phyloP scores from a whole-genome alignment of 2,113 vertebrate species.

The Chrysemys picta region DNA sequence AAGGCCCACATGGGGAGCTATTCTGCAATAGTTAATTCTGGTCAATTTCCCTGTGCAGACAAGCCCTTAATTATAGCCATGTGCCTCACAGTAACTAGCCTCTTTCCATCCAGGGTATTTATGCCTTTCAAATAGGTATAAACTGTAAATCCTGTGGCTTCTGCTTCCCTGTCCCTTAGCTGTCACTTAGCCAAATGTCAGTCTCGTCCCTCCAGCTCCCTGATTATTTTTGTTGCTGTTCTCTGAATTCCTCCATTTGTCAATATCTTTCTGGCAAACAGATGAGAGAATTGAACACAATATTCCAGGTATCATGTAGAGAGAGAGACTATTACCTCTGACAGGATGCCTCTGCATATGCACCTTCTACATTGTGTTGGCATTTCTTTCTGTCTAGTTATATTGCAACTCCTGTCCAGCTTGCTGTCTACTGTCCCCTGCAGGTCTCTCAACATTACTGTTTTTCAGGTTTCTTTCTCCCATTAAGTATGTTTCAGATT shows the following conservation, averaged over 20 bases:
- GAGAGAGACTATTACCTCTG: not conserved
- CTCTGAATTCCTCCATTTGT: not conserved
- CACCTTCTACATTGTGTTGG: conserved; percentile 41
- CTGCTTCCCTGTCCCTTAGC: not conserved
- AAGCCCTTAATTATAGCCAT: not conserved
- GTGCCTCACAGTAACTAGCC: not conserved
- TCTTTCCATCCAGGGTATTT: not conserved
- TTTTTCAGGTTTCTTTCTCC: conserved; percentile 37
- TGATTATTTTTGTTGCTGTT: conserved; percentile 55
- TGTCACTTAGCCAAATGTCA: conserved; percentile 5
- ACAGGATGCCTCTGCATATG: conserved; percentile 30
- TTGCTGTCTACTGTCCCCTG: conserved; percentile 62
- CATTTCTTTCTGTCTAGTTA: conserved; percentile 68
- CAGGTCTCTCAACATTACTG: conserved; percentile 43
- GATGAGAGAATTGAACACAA: conserved; percentile 51
- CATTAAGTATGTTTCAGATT: conserved; percentile 7
- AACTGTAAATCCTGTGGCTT: conserved; percentile 14
- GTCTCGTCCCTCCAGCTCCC: not conserved
- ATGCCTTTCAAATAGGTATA: not conserved
- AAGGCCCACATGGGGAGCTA: conserved; percentile 45
- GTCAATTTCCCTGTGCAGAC: not conserved
- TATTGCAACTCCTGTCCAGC: conserved; percentile 63
- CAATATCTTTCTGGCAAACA: not conserved
- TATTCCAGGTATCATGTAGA: conserved; percentile 16
- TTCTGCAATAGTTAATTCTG: conserved; percentile 34